phyloP scores from a whole-genome alignment of 2,888 invertebrate genomes.

The Meganola albula region DNA sequence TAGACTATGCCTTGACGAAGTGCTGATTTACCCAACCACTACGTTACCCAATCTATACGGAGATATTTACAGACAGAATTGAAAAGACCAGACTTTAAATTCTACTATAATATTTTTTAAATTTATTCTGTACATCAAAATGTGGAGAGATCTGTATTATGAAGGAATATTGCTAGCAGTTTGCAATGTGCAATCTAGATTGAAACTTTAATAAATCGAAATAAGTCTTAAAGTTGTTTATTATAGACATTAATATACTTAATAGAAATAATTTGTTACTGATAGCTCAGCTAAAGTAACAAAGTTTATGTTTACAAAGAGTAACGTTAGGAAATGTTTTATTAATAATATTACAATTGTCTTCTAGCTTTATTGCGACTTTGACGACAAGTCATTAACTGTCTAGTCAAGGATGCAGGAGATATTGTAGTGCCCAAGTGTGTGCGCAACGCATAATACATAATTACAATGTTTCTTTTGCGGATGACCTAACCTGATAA shows the following conservation, averaged over 20 bases:
- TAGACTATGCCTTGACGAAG: no score
- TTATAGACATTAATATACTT: constrained; percentile 6
- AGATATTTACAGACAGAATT: not conserved
- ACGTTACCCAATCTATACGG: not conserved
- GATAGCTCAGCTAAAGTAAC: constrained; percentile 8
- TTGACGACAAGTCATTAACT: no score
- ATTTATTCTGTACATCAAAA: constrained; percentile 12
- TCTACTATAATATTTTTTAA: constrained; percentile 9
- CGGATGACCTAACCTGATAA: no score
- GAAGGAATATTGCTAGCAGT: constrained; percentile 18
- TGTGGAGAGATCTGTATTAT: constrained; percentile 20
- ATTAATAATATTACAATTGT: no score
- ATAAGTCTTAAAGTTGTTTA: constrained; percentile 26
- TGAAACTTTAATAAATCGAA: constrained; percentile 13
- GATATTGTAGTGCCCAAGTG: no score
- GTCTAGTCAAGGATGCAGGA: no score
- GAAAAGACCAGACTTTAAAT: constrained; percentile 22
- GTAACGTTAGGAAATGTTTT: constrained; percentile 29
- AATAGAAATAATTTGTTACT: constrained; percentile 6
- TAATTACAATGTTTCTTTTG: no score
- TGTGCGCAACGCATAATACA: no score
- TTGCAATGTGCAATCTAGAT: constrained; percentile 21
- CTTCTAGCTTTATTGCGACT: no score
- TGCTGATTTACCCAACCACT: no score
- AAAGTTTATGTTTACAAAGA: constrained; percentile 6